phyloP scores from a whole-genome alignment of 92 coral and sea anemone genomes.

The Paramuricea clavata region DNA sequence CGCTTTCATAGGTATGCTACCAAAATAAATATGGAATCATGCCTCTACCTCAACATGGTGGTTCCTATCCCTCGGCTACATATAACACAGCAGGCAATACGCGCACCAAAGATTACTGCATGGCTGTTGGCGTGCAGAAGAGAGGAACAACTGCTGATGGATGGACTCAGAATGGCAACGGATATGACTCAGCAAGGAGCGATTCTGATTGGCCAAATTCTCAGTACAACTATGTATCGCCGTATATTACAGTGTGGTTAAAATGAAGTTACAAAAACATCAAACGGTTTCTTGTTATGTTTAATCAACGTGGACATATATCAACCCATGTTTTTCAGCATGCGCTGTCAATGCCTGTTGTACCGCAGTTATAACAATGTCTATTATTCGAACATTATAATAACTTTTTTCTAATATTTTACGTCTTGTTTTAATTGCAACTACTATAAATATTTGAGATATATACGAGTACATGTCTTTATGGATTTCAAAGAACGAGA shows the following conservation, averaged over 20 bases:
- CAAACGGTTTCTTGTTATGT: not conserved
- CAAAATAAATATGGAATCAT: slow-evolving; percentile 84
- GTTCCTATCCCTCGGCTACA: slow-evolving; percentile 81
- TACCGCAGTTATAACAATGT: no score
- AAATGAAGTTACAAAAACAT: not conserved
- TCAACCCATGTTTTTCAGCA: no score
- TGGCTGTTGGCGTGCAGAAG: slow-evolving; percentile 81
- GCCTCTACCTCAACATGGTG: slow-evolving; percentile 74
- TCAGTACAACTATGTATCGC: slow-evolving; percentile 68
- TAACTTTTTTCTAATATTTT: no score
- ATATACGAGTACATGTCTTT: no score
- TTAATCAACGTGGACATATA: no score
- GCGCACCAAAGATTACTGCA: slow-evolving; percentile 69
- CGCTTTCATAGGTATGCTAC: slow-evolving; percentile 65
- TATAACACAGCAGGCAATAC: slow-evolving; percentile 68
- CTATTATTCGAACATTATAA: no score
- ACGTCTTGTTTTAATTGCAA: no score
- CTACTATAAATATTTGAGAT: no score
- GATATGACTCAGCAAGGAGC: slow-evolving; percentile 80
- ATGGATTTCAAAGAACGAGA: no score
- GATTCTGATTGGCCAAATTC: slow-evolving; percentile 91
- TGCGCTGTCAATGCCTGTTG: no score
- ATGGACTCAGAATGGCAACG: slow-evolving; percentile 83
- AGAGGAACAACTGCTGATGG: slow-evolving; percentile 78
- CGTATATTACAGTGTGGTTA: slow-evolving; percentile 83